Evolutionary conservation across 2,888 invertebrate genomes (phyloP), one percentile per base, ranked within the genome.

Genomic region (Stegophylla sp.): DNA sequence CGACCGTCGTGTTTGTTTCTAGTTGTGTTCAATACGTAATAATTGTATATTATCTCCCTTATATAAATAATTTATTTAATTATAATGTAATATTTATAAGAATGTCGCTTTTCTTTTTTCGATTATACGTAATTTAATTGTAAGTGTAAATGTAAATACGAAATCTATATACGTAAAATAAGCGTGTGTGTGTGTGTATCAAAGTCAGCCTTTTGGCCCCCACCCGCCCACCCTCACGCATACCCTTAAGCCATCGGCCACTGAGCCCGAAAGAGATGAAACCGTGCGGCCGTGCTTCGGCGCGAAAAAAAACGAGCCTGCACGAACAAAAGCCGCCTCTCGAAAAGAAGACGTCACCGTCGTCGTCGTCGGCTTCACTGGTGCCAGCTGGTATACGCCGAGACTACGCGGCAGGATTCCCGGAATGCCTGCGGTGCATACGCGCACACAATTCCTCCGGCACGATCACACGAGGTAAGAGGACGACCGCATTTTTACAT

Each of bases 291-390:
- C 51, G 69, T 51, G 74, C 74, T 69, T 48, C 17, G 59, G 48
- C 28, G 45, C 13, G 2, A 5, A 43, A n/a, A n/a, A n/a, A n/a
- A 2, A 66, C 23, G 23, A n/a, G 48, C 23, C n/a, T n/a, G n/a
- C n/a, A n/a, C n/a, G n/a, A 67, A 51, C 51, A n/a, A 28, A 2
- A 28, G 5, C 48, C 12, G 26, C 17, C 26, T n/a, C 28, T 13
- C 2, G 66, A 59, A 28, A 79, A 79, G 69, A 79, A 79, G 79
- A 79, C 79, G 79, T 79, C 79, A 79, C 59, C 66, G 43, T n/a
- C 28, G n/a, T 26, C 53, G 69, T 12, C n/a, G 41, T 28, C 69
- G 63, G 10, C 26, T 26, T 41, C 51, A 20, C 41, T 41, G 3
- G 12, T n/a, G n/a, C 26, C 13, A 45, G 17, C 28, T n/a, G n/a